phyloP scores from a whole-genome alignment of 2,888 invertebrate genomes.

The Cyrtodaria siliqua region DNA sequence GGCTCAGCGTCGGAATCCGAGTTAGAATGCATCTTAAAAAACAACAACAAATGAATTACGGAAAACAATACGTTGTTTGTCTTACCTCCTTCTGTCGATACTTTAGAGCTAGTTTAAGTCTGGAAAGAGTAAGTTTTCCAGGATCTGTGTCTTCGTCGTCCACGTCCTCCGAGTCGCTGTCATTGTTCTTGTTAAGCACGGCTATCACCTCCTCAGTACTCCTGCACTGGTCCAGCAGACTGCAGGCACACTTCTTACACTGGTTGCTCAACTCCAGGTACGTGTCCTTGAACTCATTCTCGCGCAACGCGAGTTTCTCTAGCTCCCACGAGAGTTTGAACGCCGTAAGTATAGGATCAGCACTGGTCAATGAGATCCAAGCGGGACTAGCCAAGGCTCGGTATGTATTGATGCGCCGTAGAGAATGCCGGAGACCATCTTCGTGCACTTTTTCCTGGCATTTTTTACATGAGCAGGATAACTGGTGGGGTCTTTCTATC shows the following conservation, averaged over 20 bases:
- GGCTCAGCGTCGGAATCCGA: too few species aligned
- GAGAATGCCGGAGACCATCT: constrained; percentile 87
- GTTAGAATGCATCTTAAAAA: too few species aligned
- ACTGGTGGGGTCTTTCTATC: constrained; percentile 86
- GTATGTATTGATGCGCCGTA: constrained; percentile 87
- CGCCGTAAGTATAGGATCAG: constrained; percentile 87
- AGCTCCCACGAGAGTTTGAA: constrained; percentile 88
- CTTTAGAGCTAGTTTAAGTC: constrained; percentile 88
- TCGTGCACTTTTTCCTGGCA: constrained; percentile 86
- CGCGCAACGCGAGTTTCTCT: constrained; percentile 86
- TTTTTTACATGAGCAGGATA: constrained; percentile 86
- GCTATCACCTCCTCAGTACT: constrained; percentile 88
- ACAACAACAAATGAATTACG: too few species aligned
- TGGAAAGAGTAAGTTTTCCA: constrained; percentile 82
- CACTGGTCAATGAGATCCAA: constrained; percentile 88
- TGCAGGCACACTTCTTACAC: constrained; percentile 88
- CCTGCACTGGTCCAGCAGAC: constrained; percentile 87
- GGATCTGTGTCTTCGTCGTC: constrained; percentile 46
- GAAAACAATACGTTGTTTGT: too few species aligned
- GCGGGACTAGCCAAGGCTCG: constrained; percentile 88
- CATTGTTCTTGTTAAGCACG: constrained; percentile 86
- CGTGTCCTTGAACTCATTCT: constrained; percentile 88
- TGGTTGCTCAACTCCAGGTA: constrained; percentile 87
- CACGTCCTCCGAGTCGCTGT: constrained; percentile 81
- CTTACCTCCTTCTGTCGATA: constrained; percentile 88